Conservation (phyloP, 92 coral and sea anemone species). For the Palythoa heliodiscus region DNA sequence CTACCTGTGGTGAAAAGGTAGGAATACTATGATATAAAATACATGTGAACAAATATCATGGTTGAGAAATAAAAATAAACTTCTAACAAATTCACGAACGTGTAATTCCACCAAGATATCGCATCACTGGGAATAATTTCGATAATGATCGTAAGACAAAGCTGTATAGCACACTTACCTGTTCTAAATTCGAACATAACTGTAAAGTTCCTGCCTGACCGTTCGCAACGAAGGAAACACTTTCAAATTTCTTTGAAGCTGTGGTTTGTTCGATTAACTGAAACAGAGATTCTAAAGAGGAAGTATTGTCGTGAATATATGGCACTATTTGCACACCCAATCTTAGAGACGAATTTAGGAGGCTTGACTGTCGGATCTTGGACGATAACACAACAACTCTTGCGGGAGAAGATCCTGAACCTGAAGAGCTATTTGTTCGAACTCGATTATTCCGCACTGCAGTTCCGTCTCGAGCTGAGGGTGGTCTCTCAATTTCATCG, state of each 20-base stretch:
- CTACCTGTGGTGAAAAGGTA: no score
- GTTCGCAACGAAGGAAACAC: constrained; percentile 88
- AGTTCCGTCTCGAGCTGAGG: constrained; percentile 45
- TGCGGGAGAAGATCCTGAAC: constrained; percentile 52
- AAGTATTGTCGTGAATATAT: constrained; percentile 78
- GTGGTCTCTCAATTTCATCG: constrained; percentile 16
- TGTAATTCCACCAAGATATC: neutral
- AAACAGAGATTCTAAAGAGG: constrained; percentile 73
- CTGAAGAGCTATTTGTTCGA: constrained; percentile 41
- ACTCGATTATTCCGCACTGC: constrained; percentile 22
- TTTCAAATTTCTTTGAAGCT: constrained; percentile 73
- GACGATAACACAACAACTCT: constrained; percentile 93
- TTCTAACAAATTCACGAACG: no score
- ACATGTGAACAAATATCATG: no score
- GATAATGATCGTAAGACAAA: neutral
- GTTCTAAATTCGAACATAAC: constrained; percentile 71
- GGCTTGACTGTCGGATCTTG: constrained; percentile 90
- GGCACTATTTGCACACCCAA: constrained; percentile 75
- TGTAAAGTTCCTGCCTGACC: constrained; percentile 89
- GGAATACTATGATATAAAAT: no score
- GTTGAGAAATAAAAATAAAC: no score
- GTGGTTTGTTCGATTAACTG: constrained; percentile 71
- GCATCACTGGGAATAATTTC: neutral
- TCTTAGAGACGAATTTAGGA: constrained; percentile 72
- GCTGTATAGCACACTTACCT: constrained; percentile 38